These are phyloP conservation scores for Globodera rostochiensis DNA, from an alignment of 1,140 invertebrate genomes.

Conservation along the genomic window DNA sequence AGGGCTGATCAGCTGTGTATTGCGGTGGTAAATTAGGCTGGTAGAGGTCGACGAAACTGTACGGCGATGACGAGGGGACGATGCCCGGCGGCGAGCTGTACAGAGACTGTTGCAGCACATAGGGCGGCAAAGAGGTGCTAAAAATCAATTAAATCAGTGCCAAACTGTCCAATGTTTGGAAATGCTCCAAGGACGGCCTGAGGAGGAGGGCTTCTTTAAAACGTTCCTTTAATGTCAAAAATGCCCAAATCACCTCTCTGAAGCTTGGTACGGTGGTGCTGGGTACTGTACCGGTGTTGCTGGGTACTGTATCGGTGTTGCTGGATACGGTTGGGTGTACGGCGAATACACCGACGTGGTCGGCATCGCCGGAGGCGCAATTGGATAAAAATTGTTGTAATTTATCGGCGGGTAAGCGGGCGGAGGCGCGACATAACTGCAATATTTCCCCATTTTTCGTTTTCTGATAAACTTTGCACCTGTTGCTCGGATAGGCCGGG, in stretches of 20 bases:
- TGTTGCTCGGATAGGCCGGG: neutral
- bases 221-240: no score
- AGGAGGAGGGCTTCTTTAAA: no score
- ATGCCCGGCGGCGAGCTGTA: neutral
- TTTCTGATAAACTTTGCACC: neutral
- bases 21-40: neutral
- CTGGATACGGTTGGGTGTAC: neutral
- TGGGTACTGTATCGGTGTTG: neutral
- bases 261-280: neutral
- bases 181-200: no score
- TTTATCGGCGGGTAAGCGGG: neutral
- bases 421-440: neutral
- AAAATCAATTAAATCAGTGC: neutral
- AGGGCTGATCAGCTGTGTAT: neutral
- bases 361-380: neutral
- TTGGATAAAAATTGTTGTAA: neutral
- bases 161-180: neutral
- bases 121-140: neutral
- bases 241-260: neutral
- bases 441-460: neutral
- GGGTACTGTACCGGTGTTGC: neutral
- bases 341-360: neutral
- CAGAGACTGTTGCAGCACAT: neutral
- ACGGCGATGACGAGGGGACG: neutral
- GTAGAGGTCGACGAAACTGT: neutral